phyloP scores from a whole-genome alignment of 2,797 vertebrate species.

The Macrochelys suwanniensis region DNA sequence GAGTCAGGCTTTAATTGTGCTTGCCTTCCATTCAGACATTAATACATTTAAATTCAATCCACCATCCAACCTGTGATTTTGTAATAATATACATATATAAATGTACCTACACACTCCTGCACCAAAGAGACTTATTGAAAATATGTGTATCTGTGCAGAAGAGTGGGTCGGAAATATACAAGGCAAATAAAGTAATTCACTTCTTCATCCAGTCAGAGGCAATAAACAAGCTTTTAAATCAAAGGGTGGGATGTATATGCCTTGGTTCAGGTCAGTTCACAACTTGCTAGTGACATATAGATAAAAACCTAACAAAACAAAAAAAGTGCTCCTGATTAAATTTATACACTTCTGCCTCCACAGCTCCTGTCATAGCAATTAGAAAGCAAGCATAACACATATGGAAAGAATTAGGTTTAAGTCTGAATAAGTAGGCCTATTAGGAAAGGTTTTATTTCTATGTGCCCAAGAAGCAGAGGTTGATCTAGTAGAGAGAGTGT shows the following conservation, averaged over 20 bases:
- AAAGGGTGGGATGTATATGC: not conserved
- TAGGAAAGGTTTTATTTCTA: not conserved
- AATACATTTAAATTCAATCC: slow-evolving; percentile 36
- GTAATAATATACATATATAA: slow-evolving; percentile 36
- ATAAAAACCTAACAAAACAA: not conserved
- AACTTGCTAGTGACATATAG: too few species aligned
- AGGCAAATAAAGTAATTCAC: not conserved
- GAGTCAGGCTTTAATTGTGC: slow-evolving; percentile 32
- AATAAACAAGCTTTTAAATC: not conserved
- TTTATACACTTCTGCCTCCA: not conserved
- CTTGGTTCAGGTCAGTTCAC: not conserved
- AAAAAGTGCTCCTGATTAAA: not conserved
- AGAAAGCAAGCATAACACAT: slow-evolving; percentile 50
- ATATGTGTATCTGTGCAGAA: slow-evolving; percentile 30
- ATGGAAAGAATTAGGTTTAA: slow-evolving; percentile 62
- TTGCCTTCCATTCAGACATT: slow-evolving; percentile 52
- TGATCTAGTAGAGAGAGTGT: not conserved
- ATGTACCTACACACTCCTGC: not conserved
- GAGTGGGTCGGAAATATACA: not conserved
- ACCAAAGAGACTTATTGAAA: slow-evolving; percentile 42
- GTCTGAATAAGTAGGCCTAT: not conserved
- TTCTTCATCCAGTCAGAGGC: slow-evolving; percentile 13
- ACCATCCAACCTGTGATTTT: slow-evolving; percentile 9
- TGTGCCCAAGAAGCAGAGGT: not conserved
- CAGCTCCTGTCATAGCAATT: slow-evolving; percentile 38